A percentile compares a stretch with the other conserved stretches of the same genome.
Evolutionary conservation across 2,888 invertebrate genomes (phyloP).

Genomic region (Byasa hedistus): DNA sequence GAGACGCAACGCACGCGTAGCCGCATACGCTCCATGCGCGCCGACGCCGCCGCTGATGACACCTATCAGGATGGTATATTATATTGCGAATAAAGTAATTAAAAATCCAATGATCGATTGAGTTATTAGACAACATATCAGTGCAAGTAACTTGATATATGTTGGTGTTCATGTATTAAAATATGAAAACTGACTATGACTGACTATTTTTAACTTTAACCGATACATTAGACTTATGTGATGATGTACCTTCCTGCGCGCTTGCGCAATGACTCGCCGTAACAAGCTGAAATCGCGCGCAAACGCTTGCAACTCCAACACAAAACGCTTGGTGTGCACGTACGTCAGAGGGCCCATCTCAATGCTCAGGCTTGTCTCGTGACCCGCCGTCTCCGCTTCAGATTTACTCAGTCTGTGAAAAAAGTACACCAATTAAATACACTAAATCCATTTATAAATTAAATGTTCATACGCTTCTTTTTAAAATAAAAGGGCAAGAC

Average conservation of each 20-base stretch:
- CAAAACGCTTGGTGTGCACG: conserved; percentile 96
- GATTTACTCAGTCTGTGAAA: conserved; percentile 55
- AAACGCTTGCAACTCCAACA: conserved; percentile 93
- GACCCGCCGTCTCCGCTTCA: conserved; percentile 71
- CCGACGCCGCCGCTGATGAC: conserved; percentile 64
- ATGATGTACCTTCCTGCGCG: conserved; percentile 76
- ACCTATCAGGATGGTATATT: conserved; percentile 37
- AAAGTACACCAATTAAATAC: background rate
- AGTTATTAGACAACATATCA: too few relatives aligned
- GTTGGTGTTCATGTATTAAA: too few relatives aligned
- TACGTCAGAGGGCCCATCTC: conserved; percentile 95
- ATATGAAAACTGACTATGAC: too few relatives aligned
- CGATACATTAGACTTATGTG: too few relatives aligned
- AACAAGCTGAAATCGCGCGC: conserved; percentile 91
- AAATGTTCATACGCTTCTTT: too few relatives aligned
- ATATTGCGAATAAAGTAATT: too few relatives aligned
- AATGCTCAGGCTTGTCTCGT: conserved; percentile 86
- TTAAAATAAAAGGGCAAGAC: too few relatives aligned
- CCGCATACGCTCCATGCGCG: conserved; percentile 82
- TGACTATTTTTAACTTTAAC: too few relatives aligned
- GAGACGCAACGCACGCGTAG: conserved; percentile 72
- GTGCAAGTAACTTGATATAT: too few relatives aligned
- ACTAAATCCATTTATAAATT: too few relatives aligned
- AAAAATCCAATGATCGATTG: too few relatives aligned
- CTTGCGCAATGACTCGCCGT: conserved; percentile 87